Base-by-base conservation (phyloP, 2,113 vertebrate species). In the Thalassoma bifasciatum region DNA sequence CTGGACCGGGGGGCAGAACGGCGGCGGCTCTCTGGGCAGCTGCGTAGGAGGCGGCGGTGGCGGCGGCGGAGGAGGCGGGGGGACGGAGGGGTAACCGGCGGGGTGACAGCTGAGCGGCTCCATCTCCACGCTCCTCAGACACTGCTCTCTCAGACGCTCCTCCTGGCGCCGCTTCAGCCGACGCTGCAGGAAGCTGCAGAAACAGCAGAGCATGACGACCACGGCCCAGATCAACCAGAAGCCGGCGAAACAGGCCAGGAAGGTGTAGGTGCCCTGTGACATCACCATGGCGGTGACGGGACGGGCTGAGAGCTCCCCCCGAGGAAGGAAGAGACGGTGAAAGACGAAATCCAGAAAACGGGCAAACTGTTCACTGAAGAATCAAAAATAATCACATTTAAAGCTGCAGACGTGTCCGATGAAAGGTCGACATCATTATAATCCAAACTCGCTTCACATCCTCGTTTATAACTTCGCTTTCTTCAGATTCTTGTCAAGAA, bases 221-320 rank as follows among this genome's bases (percentile, higher is more conserved):
- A 96, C 86, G 46, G 96, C 97, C 97, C 97, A 99, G 86, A 97
- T 94, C 89, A 98, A 93, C 96, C 96, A 98, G 93, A 98, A 99
- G 71, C 96, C 96, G n/a, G 96, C 95, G 61, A 97, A 98, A 91
- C 96, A 98, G 83, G 95, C 96, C 93, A 99, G 95, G 93, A 98
- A 98, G 67, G 96, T 97, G 93, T 96, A 97, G 86, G 97, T 98
- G 92, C 97, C 97, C 94, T 96, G 96, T 36, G 97, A 99, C 97
- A 99, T 99, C 93, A 96, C 96, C 97, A 98, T 99, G 94, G 93
- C 92, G 38, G 74, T 59, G 81, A 74, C 0, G 7, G 65, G 62
- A 36, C 24, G 24, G 23, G 21, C 34, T 51, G 56, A 60, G 34
- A 54, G 42, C 30, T 37, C 46, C 50, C 12, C 24, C 22, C 3